A percentile compares a stretch with the other conserved stretches of the same genome.
phyloP scores from a whole-genome alignment of 2,797 vertebrate genomes.

The Tragelaphus oryx region DNA sequence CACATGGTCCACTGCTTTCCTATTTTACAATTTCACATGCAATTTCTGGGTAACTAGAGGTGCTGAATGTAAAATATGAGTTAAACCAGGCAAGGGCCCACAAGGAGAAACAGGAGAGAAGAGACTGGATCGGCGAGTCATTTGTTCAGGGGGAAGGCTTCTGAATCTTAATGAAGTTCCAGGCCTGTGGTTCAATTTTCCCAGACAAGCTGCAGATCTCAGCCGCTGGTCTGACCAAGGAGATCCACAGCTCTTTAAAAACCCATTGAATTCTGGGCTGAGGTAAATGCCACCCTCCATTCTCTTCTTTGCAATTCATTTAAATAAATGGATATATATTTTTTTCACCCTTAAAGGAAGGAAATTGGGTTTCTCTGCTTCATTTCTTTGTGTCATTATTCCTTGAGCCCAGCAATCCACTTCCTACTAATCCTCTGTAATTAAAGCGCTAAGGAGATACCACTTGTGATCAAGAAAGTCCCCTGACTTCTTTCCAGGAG shows the following conservation, averaged over 20 bases:
- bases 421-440: conserved; percentile 74
- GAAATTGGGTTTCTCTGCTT: conserved; percentile 76
- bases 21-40: conserved; percentile 42
- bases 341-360: conserved; percentile 54
- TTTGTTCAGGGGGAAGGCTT: background rate
- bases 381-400: conserved; percentile 65
- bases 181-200: conserved; percentile 22
- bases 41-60: conserved; percentile 50
- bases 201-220: background rate
- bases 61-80: conserved; percentile 27
- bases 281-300: conserved; percentile 22
- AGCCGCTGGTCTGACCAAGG: background rate
- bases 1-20: background rate
- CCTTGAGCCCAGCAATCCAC: conserved; percentile 53
- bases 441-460: conserved; percentile 73
- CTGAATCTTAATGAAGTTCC: conserved; percentile 47
- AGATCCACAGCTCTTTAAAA: conserved; percentile 62
- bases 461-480: conserved; percentile 60
- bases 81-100: background rate
- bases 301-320: conserved; percentile 59
- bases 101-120: background rate
- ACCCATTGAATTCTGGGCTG: conserved; percentile 40
- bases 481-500: conserved; percentile 62
- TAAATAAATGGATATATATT: conserved; percentile 63
- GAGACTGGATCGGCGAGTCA: conserved; percentile 17